phyloP scores from a whole-genome alignment of 2,113 vertebrate species.

The Aegithalos caudatus region DNA sequence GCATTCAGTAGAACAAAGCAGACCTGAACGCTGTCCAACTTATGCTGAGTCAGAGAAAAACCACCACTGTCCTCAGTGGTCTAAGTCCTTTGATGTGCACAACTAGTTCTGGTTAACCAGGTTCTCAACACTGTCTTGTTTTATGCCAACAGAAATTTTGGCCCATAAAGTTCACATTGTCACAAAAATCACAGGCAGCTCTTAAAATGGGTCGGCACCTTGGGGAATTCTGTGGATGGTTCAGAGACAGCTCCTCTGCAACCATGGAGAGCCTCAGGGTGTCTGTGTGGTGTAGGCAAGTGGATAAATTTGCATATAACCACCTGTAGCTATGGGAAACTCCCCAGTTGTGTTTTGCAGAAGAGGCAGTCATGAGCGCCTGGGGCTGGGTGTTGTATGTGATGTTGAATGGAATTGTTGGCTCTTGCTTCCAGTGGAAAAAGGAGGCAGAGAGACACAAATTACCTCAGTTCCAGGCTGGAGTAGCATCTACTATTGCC shows the following conservation, averaged over 20 bases:
- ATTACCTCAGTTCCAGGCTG: neutral
- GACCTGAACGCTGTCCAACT: neutral
- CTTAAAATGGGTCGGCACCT: neutral
- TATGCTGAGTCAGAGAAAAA: neutral
- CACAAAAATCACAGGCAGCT: neutral
- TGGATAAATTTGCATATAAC: neutral
- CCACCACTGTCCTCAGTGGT: neutral
- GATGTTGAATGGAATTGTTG: neutral
- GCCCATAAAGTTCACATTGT: neutral
- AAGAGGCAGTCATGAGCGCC: accelerated
- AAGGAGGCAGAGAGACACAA: neutral
- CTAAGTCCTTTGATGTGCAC: neutral
- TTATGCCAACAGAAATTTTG: neutral
- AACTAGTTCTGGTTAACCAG: neutral
- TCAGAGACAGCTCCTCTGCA: neutral
- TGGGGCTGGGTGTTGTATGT: neutral
- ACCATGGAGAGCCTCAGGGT: neutral
- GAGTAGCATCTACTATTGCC: neutral
- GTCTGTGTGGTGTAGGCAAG: neutral
- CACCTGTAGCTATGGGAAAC: accelerated
- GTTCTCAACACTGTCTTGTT: neutral
- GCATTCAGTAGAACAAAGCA: neutral
- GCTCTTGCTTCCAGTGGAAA: neutral
- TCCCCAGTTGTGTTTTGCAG: neutral
- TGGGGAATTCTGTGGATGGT: neutral